A percentile compares a stretch with the other conserved stretches of the same genome.
Conservation (phyloP, 2,888 invertebrate species). For the Serrognathus titanus region DNA sequence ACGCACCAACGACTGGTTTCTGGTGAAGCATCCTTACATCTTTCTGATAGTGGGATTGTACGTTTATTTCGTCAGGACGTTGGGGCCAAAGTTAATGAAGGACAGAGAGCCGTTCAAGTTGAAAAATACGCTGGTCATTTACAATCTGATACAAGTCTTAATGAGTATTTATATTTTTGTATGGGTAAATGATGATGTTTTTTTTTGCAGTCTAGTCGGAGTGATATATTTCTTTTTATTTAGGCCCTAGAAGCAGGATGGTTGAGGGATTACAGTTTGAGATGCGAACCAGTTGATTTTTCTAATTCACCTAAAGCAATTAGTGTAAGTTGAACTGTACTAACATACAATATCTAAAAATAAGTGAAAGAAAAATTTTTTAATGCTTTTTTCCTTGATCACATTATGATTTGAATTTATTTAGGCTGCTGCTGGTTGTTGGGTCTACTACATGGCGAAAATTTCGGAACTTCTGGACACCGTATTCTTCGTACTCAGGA, state of each 20-base stretch:
- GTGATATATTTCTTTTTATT: conserved; percentile 33
- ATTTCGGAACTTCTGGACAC: conserved; percentile 76
- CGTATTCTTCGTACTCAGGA: conserved; percentile 88
- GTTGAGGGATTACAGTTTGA: conserved; percentile 81
- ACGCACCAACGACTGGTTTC: conserved; percentile 65
- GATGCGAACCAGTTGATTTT: conserved; percentile 88
- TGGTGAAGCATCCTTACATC: conserved; percentile 68
- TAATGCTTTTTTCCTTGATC: conserved; percentile 61
- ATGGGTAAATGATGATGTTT: not conserved
- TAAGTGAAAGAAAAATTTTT: too few relatives aligned
- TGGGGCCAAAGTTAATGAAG: conserved; percentile 86
- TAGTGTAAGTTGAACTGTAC: conserved; percentile 58
- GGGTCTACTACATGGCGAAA: conserved; percentile 80
- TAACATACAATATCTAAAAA: too few relatives aligned
- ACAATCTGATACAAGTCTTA: conserved; percentile 85
- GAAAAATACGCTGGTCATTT: conserved; percentile 72
- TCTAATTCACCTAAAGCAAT: conserved; percentile 72
- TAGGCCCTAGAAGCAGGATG: conserved; percentile 75
- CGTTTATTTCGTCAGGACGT: conserved; percentile 67
- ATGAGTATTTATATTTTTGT: conserved; percentile 76
- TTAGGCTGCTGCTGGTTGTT: conserved; percentile 62
- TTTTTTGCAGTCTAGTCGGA: too few relatives aligned
- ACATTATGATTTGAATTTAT: conserved; percentile 18
- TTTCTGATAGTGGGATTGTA: conserved; percentile 65
- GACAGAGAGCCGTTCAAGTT: conserved; percentile 80